phyloP scores from a whole-genome alignment of 2,113 vertebrate genomes.

The Ia io region DNA sequence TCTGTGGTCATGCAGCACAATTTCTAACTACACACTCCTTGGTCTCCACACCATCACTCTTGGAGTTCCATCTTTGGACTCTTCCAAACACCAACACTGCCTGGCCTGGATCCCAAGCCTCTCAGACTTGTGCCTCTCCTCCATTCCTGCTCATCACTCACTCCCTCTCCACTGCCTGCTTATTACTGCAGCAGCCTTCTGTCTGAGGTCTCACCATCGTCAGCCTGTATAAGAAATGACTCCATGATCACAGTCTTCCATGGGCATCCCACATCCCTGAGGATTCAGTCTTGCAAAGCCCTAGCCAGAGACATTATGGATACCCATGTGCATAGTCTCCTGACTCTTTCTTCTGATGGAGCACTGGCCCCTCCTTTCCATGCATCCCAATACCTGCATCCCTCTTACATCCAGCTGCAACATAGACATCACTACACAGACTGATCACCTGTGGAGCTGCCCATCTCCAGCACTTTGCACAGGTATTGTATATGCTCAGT shows the following conservation, averaged over 20 bases:
- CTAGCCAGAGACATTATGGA: background rate
- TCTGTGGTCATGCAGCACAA: background rate
- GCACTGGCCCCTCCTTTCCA: background rate
- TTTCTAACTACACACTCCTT: background rate
- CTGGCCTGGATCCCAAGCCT: background rate
- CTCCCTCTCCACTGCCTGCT: background rate
- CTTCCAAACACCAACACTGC: background rate
- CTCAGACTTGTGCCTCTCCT: background rate
- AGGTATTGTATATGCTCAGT: background rate
- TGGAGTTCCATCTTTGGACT: background rate
- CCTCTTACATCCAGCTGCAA: background rate
- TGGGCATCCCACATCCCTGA: background rate
- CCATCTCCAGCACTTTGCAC: background rate
- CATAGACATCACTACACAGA: background rate
- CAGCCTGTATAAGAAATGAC: background rate
- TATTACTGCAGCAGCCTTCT: background rate
- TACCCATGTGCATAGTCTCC: background rate
- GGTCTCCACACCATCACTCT: background rate
- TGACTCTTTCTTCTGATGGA: background rate
- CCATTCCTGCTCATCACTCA: background rate
- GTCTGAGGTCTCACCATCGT: background rate
- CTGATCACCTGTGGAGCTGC: background rate
- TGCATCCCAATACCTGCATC: background rate
- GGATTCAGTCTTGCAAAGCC: background rate
- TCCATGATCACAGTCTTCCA: background rate